Percentiles rank a stretch among this genome's conserved stretches.
These are phyloP conservation scores for Lycopodina hypogea DNA, from an alignment of 37 sponge, comb jelly and placozoan genomes.

Conservation along the genomic window DNA sequence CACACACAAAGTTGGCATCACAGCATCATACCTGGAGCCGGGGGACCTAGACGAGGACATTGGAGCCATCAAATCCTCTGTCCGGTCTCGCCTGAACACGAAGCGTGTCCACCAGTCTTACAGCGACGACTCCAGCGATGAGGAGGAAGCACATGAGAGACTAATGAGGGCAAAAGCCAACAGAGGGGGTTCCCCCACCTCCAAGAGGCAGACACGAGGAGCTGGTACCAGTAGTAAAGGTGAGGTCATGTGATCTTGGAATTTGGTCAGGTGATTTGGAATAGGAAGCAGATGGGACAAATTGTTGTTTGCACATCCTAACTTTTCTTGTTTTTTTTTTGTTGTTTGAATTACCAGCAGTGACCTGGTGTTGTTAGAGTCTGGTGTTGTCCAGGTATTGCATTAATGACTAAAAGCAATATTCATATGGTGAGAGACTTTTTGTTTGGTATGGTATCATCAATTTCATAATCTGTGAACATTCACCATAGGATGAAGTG, in stretches of 20 bases:
- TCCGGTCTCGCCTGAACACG: constrained; percentile 18
- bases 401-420: too few relatives aligned
- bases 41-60: constrained; percentile 53
- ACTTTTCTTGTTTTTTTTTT: too few relatives aligned
- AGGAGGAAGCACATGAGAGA: constrained; percentile 25
- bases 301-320: too few relatives aligned
- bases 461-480: too few relatives aligned
- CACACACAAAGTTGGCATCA: constrained; percentile 34
- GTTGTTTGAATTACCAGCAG: too few relatives aligned
- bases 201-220: not conserved
- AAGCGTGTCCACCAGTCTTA: not conserved
- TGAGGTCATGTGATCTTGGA: not conserved
- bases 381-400: too few relatives aligned
- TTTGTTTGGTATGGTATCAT: too few relatives aligned
- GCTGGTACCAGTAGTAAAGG: not conserved
- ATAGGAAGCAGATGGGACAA: not conserved
- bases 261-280: not conserved
- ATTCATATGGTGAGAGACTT: too few relatives aligned
- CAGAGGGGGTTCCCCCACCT: not conserved
- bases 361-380: too few relatives aligned
- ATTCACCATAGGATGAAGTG: too few relatives aligned
- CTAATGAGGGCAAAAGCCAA: constrained; percentile 21
- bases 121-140: constrained; percentile 8
- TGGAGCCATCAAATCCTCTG: constrained; percentile 67
- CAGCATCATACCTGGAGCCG: constrained; percentile 76